Evolutionary conservation across 2,797 vertebrate species (phyloP).

Genomic region (Brachyalestes nurse): DNA sequence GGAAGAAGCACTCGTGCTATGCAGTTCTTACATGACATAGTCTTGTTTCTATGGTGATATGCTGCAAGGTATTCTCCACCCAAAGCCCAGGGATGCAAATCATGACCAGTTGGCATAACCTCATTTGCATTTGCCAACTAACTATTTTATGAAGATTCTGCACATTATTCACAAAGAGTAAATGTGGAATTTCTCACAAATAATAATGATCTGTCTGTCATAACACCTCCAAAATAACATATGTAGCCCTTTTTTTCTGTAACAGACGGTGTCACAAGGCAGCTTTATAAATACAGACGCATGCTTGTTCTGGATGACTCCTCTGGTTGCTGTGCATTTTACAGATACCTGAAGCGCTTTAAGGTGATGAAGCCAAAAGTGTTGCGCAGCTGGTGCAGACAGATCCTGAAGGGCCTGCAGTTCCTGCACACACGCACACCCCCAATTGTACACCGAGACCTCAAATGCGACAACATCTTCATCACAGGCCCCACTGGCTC

Average conservation of each 20-base stretch:
- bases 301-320: background rate
- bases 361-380: constrained; percentile 99
- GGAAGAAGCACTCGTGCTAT: background rate
- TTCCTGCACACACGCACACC: constrained; percentile 94
- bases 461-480: constrained; percentile 98
- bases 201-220: background rate
- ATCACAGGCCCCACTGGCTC: constrained; percentile 97
- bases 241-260: background rate
- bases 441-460: constrained; percentile 95
- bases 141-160: background rate
- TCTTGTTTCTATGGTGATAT: constrained; percentile 43
- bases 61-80: background rate
- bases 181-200: background rate
- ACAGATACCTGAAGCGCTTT: constrained; percentile 94
- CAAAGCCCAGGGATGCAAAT: background rate
- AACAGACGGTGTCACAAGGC: background rate
- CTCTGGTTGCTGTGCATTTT: constrained; percentile 25
- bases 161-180: background rate
- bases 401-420: constrained; percentile 94
- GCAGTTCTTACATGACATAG: background rate
- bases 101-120: background rate
- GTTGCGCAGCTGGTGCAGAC: constrained; percentile 94
- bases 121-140: background rate
- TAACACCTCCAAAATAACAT: too few species aligned
- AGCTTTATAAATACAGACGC: background rate